A percentile compares a stretch with the other conserved stretches of the same genome.
Evolutionary conservation across 2,797 vertebrate genomes (phyloP).

Genomic region (Furcifer pardalis): DNA sequence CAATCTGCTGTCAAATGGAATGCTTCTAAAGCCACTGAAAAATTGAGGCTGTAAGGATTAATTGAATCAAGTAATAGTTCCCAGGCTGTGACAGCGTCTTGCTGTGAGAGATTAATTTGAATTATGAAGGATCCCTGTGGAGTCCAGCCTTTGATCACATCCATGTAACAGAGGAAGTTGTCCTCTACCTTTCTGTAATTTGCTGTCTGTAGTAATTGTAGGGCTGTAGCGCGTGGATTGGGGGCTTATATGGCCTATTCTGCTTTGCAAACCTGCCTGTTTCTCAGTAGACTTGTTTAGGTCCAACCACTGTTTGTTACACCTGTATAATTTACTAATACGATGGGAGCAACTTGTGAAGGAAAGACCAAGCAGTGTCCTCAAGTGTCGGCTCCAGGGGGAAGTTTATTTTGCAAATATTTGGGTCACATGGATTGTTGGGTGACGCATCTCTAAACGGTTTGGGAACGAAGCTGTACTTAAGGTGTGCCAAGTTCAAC

Average conservation of each 20-base stretch:
- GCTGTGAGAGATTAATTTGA: conserved; percentile 3
- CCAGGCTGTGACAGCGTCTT: not conserved
- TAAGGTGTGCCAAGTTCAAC: not conserved
- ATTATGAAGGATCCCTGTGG: not conserved
- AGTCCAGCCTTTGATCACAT: not conserved
- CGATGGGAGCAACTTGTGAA: not conserved
- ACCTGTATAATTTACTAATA: not conserved
- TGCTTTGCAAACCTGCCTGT: not conserved
- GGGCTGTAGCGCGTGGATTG: not conserved
- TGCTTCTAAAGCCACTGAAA: not conserved
- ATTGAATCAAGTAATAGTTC: not conserved
- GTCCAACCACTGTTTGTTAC: not conserved
- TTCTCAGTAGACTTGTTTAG: not conserved
- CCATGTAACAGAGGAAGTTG: no score
- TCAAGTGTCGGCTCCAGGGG: not conserved
- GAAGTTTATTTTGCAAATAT: not conserved
- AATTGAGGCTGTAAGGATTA: not conserved
- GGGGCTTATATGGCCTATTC: no score
- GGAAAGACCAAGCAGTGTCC: not conserved
- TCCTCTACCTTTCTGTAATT: not conserved
- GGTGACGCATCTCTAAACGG: not conserved
- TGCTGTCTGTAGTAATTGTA: not conserved
- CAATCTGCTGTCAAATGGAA: not conserved
- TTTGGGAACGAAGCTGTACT: not conserved
- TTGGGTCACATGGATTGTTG: not conserved